Evolutionary conservation across 2,888 invertebrate genomes (phyloP).

Genomic region (Ochropleura leucogaster): DNA sequence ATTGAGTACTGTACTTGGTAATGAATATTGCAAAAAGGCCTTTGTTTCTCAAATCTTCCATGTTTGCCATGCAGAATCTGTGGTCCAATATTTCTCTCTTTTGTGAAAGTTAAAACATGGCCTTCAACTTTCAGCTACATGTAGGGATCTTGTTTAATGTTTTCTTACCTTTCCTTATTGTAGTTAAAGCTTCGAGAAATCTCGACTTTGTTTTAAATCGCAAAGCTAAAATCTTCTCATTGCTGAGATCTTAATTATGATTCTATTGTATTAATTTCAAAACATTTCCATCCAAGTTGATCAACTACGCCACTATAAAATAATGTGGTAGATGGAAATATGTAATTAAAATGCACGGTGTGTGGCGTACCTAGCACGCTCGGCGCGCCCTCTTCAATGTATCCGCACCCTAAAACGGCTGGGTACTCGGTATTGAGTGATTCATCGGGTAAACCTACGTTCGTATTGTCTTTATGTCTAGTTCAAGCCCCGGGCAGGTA

Average conservation of each 20-base stretch:
- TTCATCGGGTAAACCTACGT: slow-evolving; percentile 65
- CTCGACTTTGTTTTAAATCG: background rate
- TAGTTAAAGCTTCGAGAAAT: background rate
- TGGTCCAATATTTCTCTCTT: background rate
- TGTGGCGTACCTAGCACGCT: slow-evolving; percentile 39
- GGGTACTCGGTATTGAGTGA: slow-evolving; percentile 47
- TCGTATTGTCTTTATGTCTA: slow-evolving; percentile 50
- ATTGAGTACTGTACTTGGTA: slow-evolving; percentile 40
- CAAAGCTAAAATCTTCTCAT: background rate
- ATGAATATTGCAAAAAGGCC: slow-evolving; percentile 8
- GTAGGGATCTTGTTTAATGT: slow-evolving; percentile 2
- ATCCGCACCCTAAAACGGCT: slow-evolving; percentile 56
- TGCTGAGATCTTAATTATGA: slow-evolving; percentile 10
- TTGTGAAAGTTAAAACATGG: slow-evolving; percentile 12
- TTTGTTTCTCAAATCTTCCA: slow-evolving; percentile 1
- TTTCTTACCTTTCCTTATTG: background rate
- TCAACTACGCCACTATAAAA: slow-evolving; percentile 7
- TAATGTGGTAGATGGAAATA: slow-evolving; percentile 9
- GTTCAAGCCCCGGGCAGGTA: slow-evolving; percentile 37
- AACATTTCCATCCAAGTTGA: slow-evolving; percentile 14
- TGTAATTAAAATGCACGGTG: slow-evolving; percentile 42
- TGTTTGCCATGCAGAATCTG: background rate
- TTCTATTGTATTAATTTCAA: slow-evolving; percentile 11
- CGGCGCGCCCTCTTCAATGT: slow-evolving; percentile 44
- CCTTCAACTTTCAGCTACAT: background rate